Evolutionary conservation across 2,113 vertebrate species (phyloP), one percentile per base, ranked within the genome.

Genomic region (Nyctibius bracteatus): DNA sequence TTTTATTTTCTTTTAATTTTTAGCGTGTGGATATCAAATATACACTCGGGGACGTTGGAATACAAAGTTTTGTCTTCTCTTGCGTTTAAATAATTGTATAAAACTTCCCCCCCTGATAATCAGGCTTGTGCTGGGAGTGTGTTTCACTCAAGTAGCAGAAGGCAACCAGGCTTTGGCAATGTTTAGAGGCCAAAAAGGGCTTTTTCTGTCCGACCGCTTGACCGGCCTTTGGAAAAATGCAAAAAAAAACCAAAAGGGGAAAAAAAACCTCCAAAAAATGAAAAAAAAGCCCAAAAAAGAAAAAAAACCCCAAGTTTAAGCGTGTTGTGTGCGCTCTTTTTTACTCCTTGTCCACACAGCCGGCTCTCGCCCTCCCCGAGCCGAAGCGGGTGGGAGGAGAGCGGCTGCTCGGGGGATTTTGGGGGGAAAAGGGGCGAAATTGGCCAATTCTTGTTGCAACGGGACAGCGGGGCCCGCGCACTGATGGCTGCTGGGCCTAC

Each of bases 201-300:
- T 28, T 95, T 52, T 94, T 78, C 93, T 94, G 86, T 96, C 95
- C 97, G 97, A 97, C 97, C 96, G 97, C 96, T 95, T 94, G 89
- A 85, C 51, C 62, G 87, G 96, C 95, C 96, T 93, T 97, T 77
- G n/a, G n/a, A n/a, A 39, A 37, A 31, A 19, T 12, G 11, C 30
- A 33, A 25, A 35, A 12, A 11, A 31, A 13, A 31, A 24, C 37
- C 13, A 19, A 7, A 8, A 28, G 27, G 21, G 8, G 6, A 10
- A 91, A 41, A 41, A 11, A 49, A 24, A 14, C n/a, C n/a, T n/a
- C n/a, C n/a, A 9, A 44, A 44, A 44, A 44, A 44, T 16, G 8
- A 8, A 21, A 12, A 33, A 55, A 31, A 31, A 30, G 21, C 16
- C 8, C 12, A 21, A 33, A 33, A 33, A 22, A 57, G 15, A 10